Evolutionary conservation across 2,113 vertebrate species (phyloP), one percentile per base, ranked within the genome.

Genomic region (Percopsis transmontana): DNA sequence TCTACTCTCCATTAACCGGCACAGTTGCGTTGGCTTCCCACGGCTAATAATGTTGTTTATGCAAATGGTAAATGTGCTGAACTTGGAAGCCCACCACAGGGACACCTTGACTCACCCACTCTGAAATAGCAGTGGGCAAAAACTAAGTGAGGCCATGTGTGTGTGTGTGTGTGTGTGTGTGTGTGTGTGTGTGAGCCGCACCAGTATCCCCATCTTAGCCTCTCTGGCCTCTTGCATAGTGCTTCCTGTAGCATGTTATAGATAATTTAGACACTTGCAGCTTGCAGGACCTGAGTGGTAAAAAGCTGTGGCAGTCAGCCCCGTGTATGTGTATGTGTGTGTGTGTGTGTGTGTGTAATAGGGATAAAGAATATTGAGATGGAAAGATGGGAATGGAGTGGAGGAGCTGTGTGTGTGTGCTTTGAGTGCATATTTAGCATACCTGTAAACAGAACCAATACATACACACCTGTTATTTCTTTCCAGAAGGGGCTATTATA

Each of bases 221-320:
- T 33, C 27, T 57, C 72, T 19, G 55, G 53, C 55, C 72, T 74
- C 77, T 79, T 40, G 58, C 68, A 76, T 42, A 68, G 74, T 72
- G 69, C 75, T 80, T 84, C 80, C 79, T 69, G 71, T 60, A 70
- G 74, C 81, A 70, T 58, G 78, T 82, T 89, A 86, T 87, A 62
- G 84, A 91, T 89, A 79, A 87, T 90, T 90, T 72, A 89, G 78
- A 88, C 68, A 24, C 80, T 81, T 33, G 72, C 74, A 62, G 73
- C 70, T 77, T 52, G 66, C 62, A 58, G 68, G 70, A 68, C 66
- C 44, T 2, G 65, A 70, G 70, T 44, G 74, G 45, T n/a, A 12
- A n/a, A 23, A 57, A 76, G 70, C 76, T 57, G 76, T 39, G 50
- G 56, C 45, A 64, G 24, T 61, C 66, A 69, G 56, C 57, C 69